Percentiles rank a stretch among this genome's conserved stretches.
phyloP scores from a whole-genome alignment of 2,797 vertebrate species.

The Hyperoplus lanceolatus region DNA sequence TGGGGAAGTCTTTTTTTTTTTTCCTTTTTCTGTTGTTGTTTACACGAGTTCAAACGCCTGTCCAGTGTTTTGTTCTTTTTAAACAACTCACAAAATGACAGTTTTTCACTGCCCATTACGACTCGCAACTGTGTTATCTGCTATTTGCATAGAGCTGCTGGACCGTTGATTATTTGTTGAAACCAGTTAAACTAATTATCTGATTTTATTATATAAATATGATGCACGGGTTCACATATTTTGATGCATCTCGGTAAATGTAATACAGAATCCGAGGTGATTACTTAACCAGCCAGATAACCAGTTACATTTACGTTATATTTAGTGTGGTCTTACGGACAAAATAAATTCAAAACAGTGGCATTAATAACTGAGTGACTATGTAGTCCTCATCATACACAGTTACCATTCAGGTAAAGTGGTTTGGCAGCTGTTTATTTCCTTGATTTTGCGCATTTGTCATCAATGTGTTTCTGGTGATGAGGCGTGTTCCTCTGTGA shows the following conservation, averaged over 20 bases:
- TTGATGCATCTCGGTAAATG: constrained; percentile 31
- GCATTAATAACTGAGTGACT: constrained; percentile 19
- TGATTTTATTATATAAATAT: constrained; percentile 57
- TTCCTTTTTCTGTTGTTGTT: constrained; percentile 56
- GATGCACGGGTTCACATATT: constrained; percentile 49
- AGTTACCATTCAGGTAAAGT: constrained; percentile 35
- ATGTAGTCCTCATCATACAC: constrained; percentile 10
- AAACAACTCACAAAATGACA: constrained; percentile 39
- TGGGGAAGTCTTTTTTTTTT: constrained; percentile 51
- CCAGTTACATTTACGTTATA: constrained; percentile 7
- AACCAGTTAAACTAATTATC: constrained; percentile 68
- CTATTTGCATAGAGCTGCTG: constrained; percentile 71
- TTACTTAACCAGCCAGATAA: constrained; percentile 22
- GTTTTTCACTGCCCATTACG: constrained; percentile 49
- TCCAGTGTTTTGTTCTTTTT: constrained; percentile 54
- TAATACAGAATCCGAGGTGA: constrained; percentile 32
- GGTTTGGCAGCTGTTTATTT: constrained; percentile 29
- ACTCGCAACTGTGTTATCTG: constrained; percentile 67
- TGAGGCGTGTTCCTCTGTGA: constrained; percentile 42
- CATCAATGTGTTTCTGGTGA: constrained; percentile 47
- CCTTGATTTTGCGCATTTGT: constrained; percentile 39
- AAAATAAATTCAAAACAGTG: constrained; percentile 10
- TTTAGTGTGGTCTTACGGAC: not conserved
- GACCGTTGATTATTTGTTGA: constrained; percentile 60
- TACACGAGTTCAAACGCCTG: constrained; percentile 56